Evolutionary conservation across 2,797 vertebrate species (phyloP).

Genomic region (Acipenser ruthenus): DNA sequence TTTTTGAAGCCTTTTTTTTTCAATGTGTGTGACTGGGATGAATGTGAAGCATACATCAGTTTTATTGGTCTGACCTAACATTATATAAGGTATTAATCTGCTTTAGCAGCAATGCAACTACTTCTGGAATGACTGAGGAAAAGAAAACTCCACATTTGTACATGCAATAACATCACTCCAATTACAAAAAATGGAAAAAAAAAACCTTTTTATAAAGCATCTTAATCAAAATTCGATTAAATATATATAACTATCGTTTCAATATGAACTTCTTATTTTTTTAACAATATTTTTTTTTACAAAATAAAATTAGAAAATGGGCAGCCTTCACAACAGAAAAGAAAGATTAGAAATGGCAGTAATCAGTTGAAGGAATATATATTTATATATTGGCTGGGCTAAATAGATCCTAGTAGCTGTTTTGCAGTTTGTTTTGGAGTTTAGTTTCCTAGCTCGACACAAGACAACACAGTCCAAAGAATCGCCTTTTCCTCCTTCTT

Average conservation of each 20-base stretch:
- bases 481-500: conserved; percentile 91
- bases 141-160: conserved; percentile 35
- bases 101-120: conserved; percentile 28
- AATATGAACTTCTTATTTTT: conserved; percentile 45
- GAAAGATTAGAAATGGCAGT: conserved; percentile 63
- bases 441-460: conserved; percentile 77
- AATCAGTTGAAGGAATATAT: conserved; percentile 60
- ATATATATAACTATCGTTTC: conserved; percentile 48
- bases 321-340: conserved; percentile 49
- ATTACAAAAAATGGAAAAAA: conserved; percentile 46
- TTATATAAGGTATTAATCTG: conserved; percentile 36
- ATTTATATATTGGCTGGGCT: conserved; percentile 58
- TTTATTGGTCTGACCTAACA: conserved; percentile 5
- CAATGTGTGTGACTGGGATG: neutral
- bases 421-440: conserved; percentile 53
- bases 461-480: conserved; percentile 95
- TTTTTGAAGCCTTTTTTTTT: neutral
- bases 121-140: conserved; percentile 26
- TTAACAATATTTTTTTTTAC: conserved; percentile 57
- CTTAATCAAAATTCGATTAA: conserved; percentile 36
- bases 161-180: conserved; percentile 33
- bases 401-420: conserved; percentile 32
- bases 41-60: conserved; percentile 36
- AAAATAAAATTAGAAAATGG: conserved; percentile 66
- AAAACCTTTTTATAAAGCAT: conserved; percentile 48